A percentile compares a stretch with the other conserved stretches of the same genome.
These are phyloP conservation scores for Amblyteles armatorius DNA, from an alignment of 2,888 invertebrate species.

Conservation along the genomic window DNA sequence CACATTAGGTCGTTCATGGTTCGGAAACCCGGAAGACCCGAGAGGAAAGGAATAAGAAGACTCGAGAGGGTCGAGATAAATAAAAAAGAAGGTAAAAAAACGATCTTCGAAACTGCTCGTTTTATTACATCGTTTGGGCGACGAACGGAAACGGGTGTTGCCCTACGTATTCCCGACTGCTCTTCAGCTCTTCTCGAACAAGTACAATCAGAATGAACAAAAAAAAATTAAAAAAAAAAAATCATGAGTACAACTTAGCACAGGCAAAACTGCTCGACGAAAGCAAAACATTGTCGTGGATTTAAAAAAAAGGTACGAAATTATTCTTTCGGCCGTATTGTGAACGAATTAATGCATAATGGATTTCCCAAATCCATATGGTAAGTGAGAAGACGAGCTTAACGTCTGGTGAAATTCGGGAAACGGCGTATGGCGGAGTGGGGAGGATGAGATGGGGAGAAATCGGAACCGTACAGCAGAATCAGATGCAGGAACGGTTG, in stretches of 20 bases:
- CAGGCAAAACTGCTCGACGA: neutral
- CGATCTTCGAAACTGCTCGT: neutral
- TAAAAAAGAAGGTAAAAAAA: neutral
- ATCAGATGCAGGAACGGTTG: constrained; percentile 64
- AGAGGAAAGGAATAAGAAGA: neutral
- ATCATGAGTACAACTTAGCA: neutral
- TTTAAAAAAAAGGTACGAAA: neutral
- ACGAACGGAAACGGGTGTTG: constrained; percentile 10
- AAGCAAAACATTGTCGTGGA: neutral
- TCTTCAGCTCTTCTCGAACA: neutral
- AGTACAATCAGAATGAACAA: neutral
- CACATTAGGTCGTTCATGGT: neutral
- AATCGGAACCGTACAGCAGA: constrained; percentile 19
- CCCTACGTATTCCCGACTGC: neutral
- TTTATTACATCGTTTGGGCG: neutral
- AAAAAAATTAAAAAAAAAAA: neutral
- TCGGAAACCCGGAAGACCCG: neutral
- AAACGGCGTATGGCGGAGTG: constrained; percentile 11
- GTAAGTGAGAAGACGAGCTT: constrained; percentile 62
- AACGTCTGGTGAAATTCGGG: constrained; percentile 65
- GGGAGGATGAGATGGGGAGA: constrained; percentile 50
- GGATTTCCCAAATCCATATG: neutral
- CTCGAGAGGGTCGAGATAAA: constrained; percentile 16
- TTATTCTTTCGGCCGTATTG: neutral
- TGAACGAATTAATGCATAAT: neutral